A percentile compares a stretch with the other conserved stretches of the same genome.
phyloP scores from a whole-genome alignment of 37 sponge, comb jelly and placozoan species.

The Geodia barretti region DNA sequence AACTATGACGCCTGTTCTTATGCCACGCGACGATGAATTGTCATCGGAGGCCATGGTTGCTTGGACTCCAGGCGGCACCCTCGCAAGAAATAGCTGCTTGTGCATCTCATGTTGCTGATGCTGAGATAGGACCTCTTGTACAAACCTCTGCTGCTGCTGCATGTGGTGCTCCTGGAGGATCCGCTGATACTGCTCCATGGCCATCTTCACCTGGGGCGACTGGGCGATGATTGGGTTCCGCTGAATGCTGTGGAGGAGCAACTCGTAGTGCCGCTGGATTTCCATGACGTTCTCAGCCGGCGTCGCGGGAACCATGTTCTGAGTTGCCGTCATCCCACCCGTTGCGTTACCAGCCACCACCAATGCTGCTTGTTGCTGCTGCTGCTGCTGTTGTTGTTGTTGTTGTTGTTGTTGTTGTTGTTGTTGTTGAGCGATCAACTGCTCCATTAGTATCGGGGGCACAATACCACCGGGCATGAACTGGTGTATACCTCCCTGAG shows the following conservation, averaged over 20 bases:
- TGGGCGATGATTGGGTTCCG: conserved; percentile 34
- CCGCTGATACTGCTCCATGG: conserved; percentile 9
- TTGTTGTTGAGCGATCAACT: not conserved
- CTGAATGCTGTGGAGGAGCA: conserved; percentile 17
- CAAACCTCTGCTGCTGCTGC: conserved; percentile 4
- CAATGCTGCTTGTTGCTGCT: no score
- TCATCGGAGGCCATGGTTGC: conserved; percentile 60
- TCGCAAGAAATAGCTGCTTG: not conserved
- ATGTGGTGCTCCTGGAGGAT: not conserved
- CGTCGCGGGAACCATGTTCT: not conserved
- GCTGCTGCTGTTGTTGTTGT: not conserved
- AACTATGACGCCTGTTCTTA: conserved; percentile 34
- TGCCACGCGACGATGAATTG: conserved; percentile 27
- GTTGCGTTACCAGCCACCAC: not conserved
- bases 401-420: conserved; percentile 1
- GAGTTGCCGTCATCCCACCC: not conserved
- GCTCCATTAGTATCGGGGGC: not conserved
- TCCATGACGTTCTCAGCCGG: conserved; percentile 13
- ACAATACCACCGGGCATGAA: not conserved
- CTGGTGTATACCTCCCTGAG: not conserved
- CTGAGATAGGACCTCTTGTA: not conserved
- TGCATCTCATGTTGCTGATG: conserved; percentile 18
- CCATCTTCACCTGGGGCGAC: conserved; percentile 17
- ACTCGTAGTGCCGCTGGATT: conserved; percentile 27
- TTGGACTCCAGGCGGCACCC: conserved; percentile 2